Evolutionary conservation across 2,113 vertebrate species (phyloP).

Genomic region (Castor canadensis): DNA sequence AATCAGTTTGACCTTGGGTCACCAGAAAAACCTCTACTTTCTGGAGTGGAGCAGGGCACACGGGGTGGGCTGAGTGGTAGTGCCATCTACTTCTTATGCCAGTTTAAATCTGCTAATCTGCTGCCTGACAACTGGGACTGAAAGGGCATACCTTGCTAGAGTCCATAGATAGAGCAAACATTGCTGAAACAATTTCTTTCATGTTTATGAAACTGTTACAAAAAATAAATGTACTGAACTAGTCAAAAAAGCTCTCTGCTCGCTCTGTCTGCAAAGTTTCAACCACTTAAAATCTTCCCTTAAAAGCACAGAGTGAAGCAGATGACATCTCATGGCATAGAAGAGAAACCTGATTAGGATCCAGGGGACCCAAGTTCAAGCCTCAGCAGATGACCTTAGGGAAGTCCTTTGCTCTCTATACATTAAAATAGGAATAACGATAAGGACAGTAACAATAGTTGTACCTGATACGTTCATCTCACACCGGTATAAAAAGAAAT

Average conservation of each 20-base stretch:
- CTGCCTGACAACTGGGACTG: background rate
- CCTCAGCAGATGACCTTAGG: background rate
- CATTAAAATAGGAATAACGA: background rate
- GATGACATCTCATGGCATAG: background rate
- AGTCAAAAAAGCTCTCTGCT: background rate
- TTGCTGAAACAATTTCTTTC: slow-evolving; percentile 17
- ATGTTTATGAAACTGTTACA: background rate
- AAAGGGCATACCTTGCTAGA: background rate
- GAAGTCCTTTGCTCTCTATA: background rate
- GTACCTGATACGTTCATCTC: background rate
- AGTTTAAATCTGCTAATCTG: background rate
- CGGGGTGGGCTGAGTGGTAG: background rate
- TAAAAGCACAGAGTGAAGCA: background rate
- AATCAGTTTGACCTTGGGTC: background rate
- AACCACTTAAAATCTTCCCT: background rate
- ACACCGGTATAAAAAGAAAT: background rate
- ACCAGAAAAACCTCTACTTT: background rate
- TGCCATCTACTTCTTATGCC: background rate
- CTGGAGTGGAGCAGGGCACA: background rate
- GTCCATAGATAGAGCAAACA: background rate
- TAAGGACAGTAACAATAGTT: background rate
- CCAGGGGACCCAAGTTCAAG: background rate
- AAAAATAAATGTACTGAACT: background rate
- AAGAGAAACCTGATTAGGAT: background rate
- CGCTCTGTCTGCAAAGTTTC: background rate